phyloP scores from a whole-genome alignment of 2,888 invertebrate species.

The Cerastoderma edule region DNA sequence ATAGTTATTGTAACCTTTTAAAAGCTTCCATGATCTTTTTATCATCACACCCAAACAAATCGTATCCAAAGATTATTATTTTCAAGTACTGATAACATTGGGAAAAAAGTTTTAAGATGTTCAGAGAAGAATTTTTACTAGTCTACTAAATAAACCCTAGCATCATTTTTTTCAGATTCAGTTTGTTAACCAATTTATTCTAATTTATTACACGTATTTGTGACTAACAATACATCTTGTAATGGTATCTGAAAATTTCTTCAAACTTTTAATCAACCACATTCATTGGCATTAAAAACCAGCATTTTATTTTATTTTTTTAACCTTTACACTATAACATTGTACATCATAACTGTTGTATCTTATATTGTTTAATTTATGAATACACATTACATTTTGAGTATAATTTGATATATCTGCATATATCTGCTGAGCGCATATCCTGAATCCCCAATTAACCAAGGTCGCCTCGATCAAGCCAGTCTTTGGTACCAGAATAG shows the following conservation, averaged over 20 bases:
- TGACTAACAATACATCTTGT: not conserved
- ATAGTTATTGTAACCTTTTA: too few relatives aligned
- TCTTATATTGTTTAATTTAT: not conserved
- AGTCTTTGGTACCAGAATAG: too few relatives aligned
- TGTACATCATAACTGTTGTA: not conserved
- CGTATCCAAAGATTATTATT: too few relatives aligned
- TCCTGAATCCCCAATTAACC: conserved; percentile 29
- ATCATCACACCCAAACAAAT: too few relatives aligned
- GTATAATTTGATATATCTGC: not conserved
- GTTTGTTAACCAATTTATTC: too few relatives aligned
- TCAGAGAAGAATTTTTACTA: too few relatives aligned
- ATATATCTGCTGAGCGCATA: conserved; percentile 24
- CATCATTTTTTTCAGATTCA: too few relatives aligned
- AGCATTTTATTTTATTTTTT: not conserved
- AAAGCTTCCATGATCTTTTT: too few relatives aligned
- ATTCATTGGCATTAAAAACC: not conserved
- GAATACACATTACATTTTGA: not conserved
- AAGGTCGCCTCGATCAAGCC: too few relatives aligned
- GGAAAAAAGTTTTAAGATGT: too few relatives aligned
- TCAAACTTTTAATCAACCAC: not conserved
- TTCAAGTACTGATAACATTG: too few relatives aligned
- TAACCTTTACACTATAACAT: not conserved
- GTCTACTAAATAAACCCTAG: too few relatives aligned
- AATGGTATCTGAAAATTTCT: not conserved
- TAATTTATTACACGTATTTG: not conserved